These are phyloP conservation scores for Phocoena sinus DNA, from an alignment of 2,113 vertebrate species.

Conservation along the genomic window DNA sequence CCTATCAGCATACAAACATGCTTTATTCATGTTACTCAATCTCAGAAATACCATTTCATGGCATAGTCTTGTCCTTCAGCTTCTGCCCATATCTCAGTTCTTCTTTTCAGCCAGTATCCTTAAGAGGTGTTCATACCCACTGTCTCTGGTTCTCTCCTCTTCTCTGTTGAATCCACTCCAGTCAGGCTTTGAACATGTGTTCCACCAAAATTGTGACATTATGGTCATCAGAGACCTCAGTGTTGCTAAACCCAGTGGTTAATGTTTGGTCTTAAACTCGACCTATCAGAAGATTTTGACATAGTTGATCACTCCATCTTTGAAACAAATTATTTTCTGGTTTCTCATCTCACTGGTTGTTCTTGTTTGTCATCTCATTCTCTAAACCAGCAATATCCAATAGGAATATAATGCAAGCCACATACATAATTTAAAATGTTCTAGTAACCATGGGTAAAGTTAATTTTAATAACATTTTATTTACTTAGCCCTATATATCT, in stretches of 20 bases:
- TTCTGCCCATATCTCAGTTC: neutral
- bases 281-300: neutral
- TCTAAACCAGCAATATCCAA: neutral
- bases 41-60: neutral
- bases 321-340: neutral
- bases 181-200: neutral
- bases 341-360: neutral
- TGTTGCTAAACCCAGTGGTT: neutral
- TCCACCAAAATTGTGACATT: neutral
- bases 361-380: neutral
- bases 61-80: neutral
- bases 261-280: neutral
- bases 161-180: neutral
- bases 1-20: neutral
- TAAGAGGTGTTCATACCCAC: neutral
- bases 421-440: neutral
- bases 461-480: neutral
- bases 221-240: neutral
- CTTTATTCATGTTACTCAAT: neutral
- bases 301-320: neutral
- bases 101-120: neutral
- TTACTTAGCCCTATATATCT: neutral
- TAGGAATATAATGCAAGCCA: neutral
- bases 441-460: neutral
- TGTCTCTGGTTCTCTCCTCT: neutral